These are phyloP conservation scores for Anoplophora glabripennis DNA, from an alignment of 1,140 invertebrate genomes.

Conservation along the genomic window DNA sequence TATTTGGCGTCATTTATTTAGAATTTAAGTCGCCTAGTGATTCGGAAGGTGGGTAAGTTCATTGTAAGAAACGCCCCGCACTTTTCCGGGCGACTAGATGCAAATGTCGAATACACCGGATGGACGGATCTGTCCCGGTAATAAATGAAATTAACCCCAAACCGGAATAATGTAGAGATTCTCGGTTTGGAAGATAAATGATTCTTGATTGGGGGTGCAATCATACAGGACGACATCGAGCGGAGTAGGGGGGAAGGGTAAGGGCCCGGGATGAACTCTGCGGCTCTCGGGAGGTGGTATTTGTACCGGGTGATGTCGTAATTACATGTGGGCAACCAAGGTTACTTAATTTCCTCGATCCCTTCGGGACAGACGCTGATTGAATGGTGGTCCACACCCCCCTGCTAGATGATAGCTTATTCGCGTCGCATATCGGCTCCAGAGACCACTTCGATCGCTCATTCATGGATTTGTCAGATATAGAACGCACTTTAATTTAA, in stretches of 20 bases:
- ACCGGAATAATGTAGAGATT: slow-evolving; percentile 1
- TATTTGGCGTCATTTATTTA: no score
- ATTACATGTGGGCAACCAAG: slow-evolving; percentile 34
- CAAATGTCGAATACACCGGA: no score
- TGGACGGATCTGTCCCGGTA: not conserved
- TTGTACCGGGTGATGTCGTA: slow-evolving; percentile 30
- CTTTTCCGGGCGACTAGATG: no score
- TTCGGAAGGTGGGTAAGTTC: no score
- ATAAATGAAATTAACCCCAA: slow-evolving; percentile 11
- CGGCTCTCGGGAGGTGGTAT: slow-evolving; percentile 27
- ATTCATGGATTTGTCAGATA: slow-evolving; percentile 9
- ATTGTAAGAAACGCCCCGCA: no score
- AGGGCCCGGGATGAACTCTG: slow-evolving; percentile 1
- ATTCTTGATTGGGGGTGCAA: slow-evolving; percentile 19
- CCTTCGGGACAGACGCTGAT: slow-evolving; percentile 29
- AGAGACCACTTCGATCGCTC: slow-evolving; percentile 16
- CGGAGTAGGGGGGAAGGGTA: not conserved
- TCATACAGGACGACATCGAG: slow-evolving; percentile 22
- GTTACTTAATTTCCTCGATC: slow-evolving; percentile 31
- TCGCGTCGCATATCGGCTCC: slow-evolving; percentile 6
- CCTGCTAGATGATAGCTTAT: slow-evolving; percentile 11
- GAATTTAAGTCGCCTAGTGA: no score
- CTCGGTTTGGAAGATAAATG: slow-evolving; percentile 12
- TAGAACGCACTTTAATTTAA: no score
- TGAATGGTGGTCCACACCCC: slow-evolving; percentile 19